Evolutionary conservation across 2,888 invertebrate species (phyloP).

Genomic region (Phymatocera aterrima): DNA sequence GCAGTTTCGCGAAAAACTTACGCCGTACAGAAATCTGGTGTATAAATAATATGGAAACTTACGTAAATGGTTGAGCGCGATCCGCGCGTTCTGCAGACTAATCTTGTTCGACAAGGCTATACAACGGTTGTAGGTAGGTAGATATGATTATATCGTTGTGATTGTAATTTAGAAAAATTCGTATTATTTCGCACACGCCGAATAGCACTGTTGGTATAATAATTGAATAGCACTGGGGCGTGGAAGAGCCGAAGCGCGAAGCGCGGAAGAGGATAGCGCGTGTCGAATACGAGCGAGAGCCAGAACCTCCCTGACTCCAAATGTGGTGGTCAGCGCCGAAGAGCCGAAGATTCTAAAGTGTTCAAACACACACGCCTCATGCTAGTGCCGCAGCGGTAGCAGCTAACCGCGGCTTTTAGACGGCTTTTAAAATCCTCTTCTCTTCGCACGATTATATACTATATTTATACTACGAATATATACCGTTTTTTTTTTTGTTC

Average conservation of each 20-base stretch:
- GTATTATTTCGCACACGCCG: conserved; percentile 16
- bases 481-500: too few relatives aligned
- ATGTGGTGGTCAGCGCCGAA: conserved; percentile 34
- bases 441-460: too few relatives aligned
- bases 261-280: conserved; percentile 42
- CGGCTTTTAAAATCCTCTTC: neutral
- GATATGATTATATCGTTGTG: neutral
- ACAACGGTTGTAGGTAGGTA: neutral
- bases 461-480: too few relatives aligned
- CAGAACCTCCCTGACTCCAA: conserved; percentile 40
- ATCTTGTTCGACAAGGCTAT: too few relatives aligned
- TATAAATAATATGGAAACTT: neutral
- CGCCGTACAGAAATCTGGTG: neutral
- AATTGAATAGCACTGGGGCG: conserved; percentile 38
- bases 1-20: neutral
- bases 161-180: neutral
- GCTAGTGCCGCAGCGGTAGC: neutral
- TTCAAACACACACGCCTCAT: neutral
- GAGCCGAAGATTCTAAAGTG: conserved; percentile 22
- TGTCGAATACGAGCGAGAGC: conserved; percentile 25
- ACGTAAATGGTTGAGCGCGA: conserved; percentile 38
- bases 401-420: neutral
- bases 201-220: conserved; percentile 33
- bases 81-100: conserved; percentile 7
- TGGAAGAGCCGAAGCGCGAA: neutral